phyloP scores from a whole-genome alignment of 2,113 vertebrate species.

The Vireo altiloquus region DNA sequence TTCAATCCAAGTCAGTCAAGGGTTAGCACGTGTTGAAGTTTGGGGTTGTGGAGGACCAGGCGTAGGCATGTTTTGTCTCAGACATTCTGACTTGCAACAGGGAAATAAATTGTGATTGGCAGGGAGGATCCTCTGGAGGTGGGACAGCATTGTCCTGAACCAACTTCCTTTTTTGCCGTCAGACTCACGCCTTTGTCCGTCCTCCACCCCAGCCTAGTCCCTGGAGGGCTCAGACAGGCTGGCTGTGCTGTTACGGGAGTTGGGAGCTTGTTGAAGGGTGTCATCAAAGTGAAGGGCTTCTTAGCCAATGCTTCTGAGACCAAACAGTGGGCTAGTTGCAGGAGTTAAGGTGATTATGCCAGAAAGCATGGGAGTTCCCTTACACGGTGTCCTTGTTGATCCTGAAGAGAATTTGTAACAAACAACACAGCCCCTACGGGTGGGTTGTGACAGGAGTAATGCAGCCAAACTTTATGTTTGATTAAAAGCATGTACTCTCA shows the following conservation, averaged over 20 bases:
- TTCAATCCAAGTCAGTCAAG: not conserved
- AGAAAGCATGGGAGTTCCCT: not conserved
- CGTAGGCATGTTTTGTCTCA: not conserved
- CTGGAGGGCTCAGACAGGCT: not conserved
- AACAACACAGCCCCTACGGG: fast-evolving
- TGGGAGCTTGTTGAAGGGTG: not conserved
- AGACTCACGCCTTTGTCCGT: not conserved
- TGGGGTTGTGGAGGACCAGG: not conserved
- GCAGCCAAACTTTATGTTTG: not conserved
- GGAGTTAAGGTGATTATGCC: not conserved
- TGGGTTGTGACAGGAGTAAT: not conserved
- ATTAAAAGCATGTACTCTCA: not conserved
- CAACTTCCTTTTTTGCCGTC: not conserved
- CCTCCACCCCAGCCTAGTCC: not conserved
- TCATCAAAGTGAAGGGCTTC: not conserved
- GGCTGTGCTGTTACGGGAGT: not conserved
- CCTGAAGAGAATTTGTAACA: not conserved
- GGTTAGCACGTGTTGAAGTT: not conserved
- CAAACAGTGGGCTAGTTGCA: not conserved
- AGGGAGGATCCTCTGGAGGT: not conserved
- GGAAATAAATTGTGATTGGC: not conserved
- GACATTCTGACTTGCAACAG: not conserved
- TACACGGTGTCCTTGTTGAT: not conserved
- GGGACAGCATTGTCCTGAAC: not conserved
- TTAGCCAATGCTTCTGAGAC: not conserved